Evolutionary conservation across 2,113 vertebrate species (phyloP).

Genomic region (Aegithalos caudatus): DNA sequence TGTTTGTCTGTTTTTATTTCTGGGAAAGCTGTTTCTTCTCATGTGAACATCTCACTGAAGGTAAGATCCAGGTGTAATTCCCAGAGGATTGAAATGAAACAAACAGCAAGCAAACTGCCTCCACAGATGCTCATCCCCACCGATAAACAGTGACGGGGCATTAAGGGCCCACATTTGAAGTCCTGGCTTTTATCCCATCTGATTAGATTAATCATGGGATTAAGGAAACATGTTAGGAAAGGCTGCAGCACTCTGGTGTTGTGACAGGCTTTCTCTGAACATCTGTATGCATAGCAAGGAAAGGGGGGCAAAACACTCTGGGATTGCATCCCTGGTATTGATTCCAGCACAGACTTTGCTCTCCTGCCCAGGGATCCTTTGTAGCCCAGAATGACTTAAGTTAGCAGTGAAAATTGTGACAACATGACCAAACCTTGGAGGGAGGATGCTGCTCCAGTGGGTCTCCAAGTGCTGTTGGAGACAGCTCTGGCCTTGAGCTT

Average conservation of each 20-base stretch:
- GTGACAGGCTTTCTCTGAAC: background rate
- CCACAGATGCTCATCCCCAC: background rate
- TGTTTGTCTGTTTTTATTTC: background rate
- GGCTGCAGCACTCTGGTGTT: background rate
- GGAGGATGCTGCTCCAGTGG: background rate
- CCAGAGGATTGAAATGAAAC: background rate
- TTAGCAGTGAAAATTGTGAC: background rate
- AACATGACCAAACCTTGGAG: background rate
- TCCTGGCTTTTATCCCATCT: background rate
- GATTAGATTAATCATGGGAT: background rate
- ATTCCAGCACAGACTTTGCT: background rate
- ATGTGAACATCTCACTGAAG: background rate
- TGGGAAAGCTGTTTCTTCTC: background rate
- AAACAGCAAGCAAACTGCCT: background rate
- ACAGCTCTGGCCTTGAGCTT: background rate
- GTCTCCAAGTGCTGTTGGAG: background rate
- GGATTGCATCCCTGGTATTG: background rate
- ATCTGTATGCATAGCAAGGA: background rate
- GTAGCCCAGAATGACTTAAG: background rate
- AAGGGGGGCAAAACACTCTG: background rate
- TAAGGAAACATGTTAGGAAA: background rate
- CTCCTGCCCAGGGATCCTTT: background rate
- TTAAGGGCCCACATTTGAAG: background rate
- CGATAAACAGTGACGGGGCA: background rate
- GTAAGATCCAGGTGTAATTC: constrained; percentile 16